These are phyloP conservation scores for Xenopus tropicalis DNA, from an alignment of 2,113 vertebrate genomes.

Conservation along the genomic window DNA sequence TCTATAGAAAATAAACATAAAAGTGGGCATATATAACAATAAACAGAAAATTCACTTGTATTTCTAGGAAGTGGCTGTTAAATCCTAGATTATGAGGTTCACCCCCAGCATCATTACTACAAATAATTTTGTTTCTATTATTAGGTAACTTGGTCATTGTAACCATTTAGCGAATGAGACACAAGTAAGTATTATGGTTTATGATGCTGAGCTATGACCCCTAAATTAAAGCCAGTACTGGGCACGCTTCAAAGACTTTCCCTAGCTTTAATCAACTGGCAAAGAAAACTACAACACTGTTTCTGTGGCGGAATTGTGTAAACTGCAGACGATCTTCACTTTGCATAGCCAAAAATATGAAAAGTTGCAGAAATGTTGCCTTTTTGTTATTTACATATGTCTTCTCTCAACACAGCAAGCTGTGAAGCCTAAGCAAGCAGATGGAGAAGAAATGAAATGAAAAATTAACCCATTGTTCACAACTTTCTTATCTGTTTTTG, in stretches of 20 bases:
- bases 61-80: too few relatives aligned
- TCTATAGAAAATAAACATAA: too few relatives aligned
- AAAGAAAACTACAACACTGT: slow-evolving; percentile 49
- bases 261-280: slow-evolving; percentile 53
- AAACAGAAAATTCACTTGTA: too few relatives aligned
- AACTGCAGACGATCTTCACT: slow-evolving; percentile 31
- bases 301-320: too few relatives aligned
- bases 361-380: slow-evolving; percentile 48
- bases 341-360: slow-evolving; percentile 42
- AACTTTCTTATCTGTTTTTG: too few relatives aligned
- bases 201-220: slow-evolving; percentile 47
- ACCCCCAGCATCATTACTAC: too few relatives aligned
- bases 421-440: slow-evolving; percentile 55
- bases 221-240: slow-evolving; percentile 46
- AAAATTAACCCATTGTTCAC: background rate
- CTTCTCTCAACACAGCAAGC: slow-evolving; percentile 54
- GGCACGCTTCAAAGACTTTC: slow-evolving; percentile 48
- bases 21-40: too few relatives aligned
- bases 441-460: background rate
- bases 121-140: background rate
- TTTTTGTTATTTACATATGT: slow-evolving; percentile 52
- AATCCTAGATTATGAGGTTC: too few relatives aligned
- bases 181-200: background rate
- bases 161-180: slow-evolving; percentile 45
- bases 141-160: background rate